phyloP scores from a whole-genome alignment of 2,113 vertebrate genomes.

The Gracilinanus agilis region DNA sequence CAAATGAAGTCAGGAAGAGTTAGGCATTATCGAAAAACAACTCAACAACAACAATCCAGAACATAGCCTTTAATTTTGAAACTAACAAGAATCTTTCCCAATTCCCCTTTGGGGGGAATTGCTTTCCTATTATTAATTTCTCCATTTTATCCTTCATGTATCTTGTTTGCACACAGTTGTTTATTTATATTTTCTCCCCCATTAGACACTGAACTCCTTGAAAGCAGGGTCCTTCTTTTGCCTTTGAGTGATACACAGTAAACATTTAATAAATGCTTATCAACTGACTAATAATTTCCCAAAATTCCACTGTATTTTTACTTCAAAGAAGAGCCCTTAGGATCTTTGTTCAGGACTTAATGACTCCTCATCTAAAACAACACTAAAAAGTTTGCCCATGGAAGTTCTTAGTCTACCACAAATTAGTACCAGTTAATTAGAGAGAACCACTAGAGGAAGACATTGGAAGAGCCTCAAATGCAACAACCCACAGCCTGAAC shows the following conservation, averaged over 20 bases:
- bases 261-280: not conserved
- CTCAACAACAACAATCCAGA: too few relatives aligned
- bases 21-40: too few relatives aligned
- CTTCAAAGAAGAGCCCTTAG: not conserved
- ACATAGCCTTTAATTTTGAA: not conserved
- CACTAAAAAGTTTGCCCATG: not conserved
- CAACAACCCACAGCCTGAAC: not conserved
- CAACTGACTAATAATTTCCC: not conserved
- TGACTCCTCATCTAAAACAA: not conserved
- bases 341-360: not conserved
- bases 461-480: conserved; percentile 20
- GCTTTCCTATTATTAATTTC: not conserved
- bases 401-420: not conserved
- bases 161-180: not conserved
- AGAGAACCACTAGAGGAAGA: not conserved
- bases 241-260: not conserved
- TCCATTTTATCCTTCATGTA: not conserved
- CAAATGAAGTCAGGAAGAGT: too few relatives aligned
- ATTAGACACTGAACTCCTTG: not conserved
- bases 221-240: not conserved
- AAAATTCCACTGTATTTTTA: not conserved
- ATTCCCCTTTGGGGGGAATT: not conserved
- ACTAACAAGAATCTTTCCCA: not conserved
- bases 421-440: conserved; percentile 6
- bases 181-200: not conserved